phyloP scores from a whole-genome alignment of 2,113 vertebrate species.

The Arothron firmamentum region DNA sequence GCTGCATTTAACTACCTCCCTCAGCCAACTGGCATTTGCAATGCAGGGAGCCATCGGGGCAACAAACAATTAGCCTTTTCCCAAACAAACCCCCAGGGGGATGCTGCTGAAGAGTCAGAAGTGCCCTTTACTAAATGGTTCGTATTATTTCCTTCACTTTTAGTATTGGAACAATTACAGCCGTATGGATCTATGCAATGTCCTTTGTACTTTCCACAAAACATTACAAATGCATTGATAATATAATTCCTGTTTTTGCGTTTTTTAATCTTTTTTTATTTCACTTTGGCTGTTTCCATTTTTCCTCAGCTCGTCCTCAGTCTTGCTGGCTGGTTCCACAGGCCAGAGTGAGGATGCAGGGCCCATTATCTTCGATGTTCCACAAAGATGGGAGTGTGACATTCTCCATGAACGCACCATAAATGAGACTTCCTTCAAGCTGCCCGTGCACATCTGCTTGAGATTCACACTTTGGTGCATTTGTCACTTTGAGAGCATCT shows the following conservation, averaged over 20 bases:
- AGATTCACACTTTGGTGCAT: conserved; percentile 74
- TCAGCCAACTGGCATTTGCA: conserved; percentile 61
- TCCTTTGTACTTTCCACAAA: conserved; percentile 1
- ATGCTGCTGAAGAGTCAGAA: conserved; percentile 32
- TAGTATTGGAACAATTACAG: not conserved
- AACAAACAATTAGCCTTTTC: conserved; percentile 65
- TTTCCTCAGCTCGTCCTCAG: conserved; percentile 7
- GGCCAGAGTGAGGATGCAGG: conserved; percentile 25
- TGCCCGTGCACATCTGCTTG: conserved; percentile 44
- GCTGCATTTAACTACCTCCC: conserved; percentile 42
- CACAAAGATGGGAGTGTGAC: conserved; percentile 58
- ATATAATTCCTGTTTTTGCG: not conserved
- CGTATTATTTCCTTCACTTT: conserved; percentile 9
- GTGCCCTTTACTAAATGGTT: conserved; percentile 30
- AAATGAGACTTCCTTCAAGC: conserved; percentile 48
- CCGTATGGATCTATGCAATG: not conserved
- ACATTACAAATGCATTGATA: conserved; percentile 4
- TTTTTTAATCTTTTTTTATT: not conserved
- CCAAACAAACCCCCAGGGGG: conserved; percentile 42
- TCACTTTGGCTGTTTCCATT: conserved; percentile 17
- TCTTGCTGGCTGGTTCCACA: conserved; percentile 31
- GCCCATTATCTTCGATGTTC: conserved; percentile 55
- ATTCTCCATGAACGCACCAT: conserved; percentile 52
- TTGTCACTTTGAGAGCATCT: conserved; percentile 70
- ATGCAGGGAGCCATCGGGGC: conserved; percentile 38